Percentiles rank a stretch among this genome's conserved stretches.
These are phyloP conservation scores for Herpailurus yagouaroundi DNA, from an alignment of 2,113 vertebrate genomes.

Conservation along the genomic window DNA sequence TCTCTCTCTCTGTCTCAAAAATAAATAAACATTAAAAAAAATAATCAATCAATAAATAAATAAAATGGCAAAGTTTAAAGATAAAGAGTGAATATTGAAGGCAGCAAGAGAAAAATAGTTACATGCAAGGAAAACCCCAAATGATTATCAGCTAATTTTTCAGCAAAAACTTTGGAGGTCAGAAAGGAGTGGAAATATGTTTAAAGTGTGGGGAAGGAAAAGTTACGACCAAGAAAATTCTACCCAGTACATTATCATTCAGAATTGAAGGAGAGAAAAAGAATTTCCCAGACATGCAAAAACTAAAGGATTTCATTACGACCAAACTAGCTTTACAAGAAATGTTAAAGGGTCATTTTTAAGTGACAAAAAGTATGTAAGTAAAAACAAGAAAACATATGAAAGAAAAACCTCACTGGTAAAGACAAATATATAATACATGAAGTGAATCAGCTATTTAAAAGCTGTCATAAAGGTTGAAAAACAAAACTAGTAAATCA, in stretches of 20 bases:
- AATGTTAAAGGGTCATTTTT: neutral
- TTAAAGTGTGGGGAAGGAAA: neutral
- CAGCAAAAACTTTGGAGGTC: neutral
- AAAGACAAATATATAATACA: neutral
- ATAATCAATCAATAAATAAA: neutral
- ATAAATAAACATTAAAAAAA: too few relatives aligned
- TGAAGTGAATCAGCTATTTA: neutral
- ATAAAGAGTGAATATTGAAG: neutral
- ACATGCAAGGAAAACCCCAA: neutral
- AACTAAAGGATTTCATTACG: neutral
- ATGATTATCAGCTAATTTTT: neutral
- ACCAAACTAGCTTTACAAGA: neutral
- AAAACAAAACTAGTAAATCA: neutral
- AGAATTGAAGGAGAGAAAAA: neutral
- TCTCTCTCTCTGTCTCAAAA: too few relatives aligned
- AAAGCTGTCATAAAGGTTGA: neutral
- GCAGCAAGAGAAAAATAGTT: neutral
- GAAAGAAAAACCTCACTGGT: neutral
- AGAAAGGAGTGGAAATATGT: neutral
- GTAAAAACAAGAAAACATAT: neutral
- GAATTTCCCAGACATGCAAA: neutral
- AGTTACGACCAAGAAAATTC: neutral
- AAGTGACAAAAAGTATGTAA: neutral
- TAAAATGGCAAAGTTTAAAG: neutral
- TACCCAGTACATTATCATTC: neutral